phyloP scores from a whole-genome alignment of 2,797 vertebrate genomes.

The Percopsis omiscomaycus region DNA sequence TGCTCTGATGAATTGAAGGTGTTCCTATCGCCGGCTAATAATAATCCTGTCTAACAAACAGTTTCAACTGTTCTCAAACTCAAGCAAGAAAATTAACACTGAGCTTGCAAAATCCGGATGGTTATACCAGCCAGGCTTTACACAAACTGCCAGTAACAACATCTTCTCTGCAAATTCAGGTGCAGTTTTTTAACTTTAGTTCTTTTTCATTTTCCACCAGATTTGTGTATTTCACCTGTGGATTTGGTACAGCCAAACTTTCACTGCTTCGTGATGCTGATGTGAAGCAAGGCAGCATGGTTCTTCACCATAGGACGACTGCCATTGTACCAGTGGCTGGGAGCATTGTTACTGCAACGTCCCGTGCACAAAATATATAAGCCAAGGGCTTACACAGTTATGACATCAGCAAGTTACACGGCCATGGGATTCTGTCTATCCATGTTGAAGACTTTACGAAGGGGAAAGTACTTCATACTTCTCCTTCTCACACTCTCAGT shows the following conservation, averaged over 20 bases:
- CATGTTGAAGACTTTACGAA: conserved; percentile 71
- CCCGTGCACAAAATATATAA: conserved; percentile 27
- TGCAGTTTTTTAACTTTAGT: conserved; percentile 25
- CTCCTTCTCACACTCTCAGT: conserved; percentile 76
- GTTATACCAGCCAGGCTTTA: no score
- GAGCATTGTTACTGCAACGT: conserved; percentile 5
- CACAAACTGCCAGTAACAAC: conserved; percentile 3
- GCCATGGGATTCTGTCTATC: conserved; percentile 75
- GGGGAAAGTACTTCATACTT: conserved; percentile 79
- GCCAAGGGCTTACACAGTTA: conserved; percentile 8
- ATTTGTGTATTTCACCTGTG: conserved; percentile 23
- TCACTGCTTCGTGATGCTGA: neutral
- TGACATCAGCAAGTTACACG: conserved; percentile 24
- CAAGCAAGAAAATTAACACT: no score
- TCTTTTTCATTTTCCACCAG: conserved; percentile 25
- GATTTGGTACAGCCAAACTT: conserved; percentile 24
- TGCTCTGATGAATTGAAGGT: no score
- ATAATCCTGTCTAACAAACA: no score
- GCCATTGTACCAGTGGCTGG: conserved; percentile 8
- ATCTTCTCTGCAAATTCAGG: conserved; percentile 24
- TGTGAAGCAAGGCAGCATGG: conserved; percentile 14
- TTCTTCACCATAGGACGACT: conserved; percentile 44
- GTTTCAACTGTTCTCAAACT: no score
- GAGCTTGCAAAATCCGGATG: no score
- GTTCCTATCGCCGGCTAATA: no score